Evolutionary conservation across 2,113 vertebrate species (phyloP), one percentile per base, ranked within the genome.

Genomic region (Cephalopterus ornatus): DNA sequence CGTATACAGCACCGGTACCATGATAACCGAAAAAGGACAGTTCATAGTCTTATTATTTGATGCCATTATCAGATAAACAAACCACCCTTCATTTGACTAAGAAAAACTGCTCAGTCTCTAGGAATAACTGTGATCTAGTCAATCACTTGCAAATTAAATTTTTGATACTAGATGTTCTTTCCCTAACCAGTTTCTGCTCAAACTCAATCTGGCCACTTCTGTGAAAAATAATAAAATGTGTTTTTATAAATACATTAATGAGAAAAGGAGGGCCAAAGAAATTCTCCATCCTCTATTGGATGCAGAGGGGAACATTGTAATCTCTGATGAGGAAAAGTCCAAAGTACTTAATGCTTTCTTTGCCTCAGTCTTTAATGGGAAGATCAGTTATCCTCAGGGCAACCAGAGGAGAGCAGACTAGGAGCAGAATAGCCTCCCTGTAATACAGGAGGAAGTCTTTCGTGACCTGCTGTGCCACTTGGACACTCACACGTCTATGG

Each of bases 11-110:
- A 99, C 98, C 99, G 99, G 99, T 99, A 99, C 99, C 99, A 99
- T 99, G 99, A 99, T 99, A 99, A 99, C 99, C 99, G 99, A 99
- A 99, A 99, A 99, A 99, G 99, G 99, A 98, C 99, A 99, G 99
- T 99, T 99, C 99, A 99, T 65, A 73, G 83, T 98, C 98, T 96
- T 92, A 56, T 19, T 83, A 84, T 77, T 90, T 88, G 68, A 92
- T 72, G 65, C 66, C 46, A 92, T 44, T 85, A 30, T 62, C 67
- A 85, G 46, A 85, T 46, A 62, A 86, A 37, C 23, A 91, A 68
- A 79, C 12, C 67, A 89, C 65, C 15, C 55, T 20, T 39, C 30
- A 53, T 33, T 32, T 67, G 28, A 62, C 19, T 78, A 49, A 37
- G 27, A 44, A 58, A 39, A 88, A 70, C 28, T 49, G 12, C 49